phyloP scores from a whole-genome alignment of 2,888 invertebrate species.

The Pinctada fucata region DNA sequence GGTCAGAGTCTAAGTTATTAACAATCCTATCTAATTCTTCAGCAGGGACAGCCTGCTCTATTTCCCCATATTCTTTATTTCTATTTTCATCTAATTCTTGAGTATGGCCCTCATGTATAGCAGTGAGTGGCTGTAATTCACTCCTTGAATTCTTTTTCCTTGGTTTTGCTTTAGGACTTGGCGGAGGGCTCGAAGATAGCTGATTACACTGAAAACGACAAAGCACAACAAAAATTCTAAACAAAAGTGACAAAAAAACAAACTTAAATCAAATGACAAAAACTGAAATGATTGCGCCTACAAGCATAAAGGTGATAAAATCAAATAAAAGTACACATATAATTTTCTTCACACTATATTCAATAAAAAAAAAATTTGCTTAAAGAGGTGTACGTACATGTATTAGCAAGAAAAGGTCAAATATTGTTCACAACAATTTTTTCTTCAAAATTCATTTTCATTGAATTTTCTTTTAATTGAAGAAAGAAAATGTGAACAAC shows the following conservation, averaged over 20 bases:
- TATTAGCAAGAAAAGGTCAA: too few species aligned
- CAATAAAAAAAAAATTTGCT: too few species aligned
- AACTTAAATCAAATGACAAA: neutral
- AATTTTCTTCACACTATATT: too few species aligned
- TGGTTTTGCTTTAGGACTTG: slow-evolving; percentile 43
- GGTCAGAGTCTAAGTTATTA: slow-evolving; percentile 23
- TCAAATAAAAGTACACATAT: too few species aligned
- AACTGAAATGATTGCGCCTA: too few species aligned
- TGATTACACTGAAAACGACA: slow-evolving; percentile 58
- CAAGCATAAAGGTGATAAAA: too few species aligned
- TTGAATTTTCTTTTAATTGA: too few species aligned
- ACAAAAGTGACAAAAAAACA: neutral
- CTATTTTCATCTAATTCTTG: slow-evolving; percentile 32
- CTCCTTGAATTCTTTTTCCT: slow-evolving; percentile 47
- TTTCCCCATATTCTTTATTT: slow-evolving; percentile 23
- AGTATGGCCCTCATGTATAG: slow-evolving; percentile 33
- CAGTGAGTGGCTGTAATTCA: slow-evolving; percentile 33
- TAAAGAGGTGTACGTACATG: too few species aligned
- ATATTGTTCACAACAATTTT: too few species aligned
- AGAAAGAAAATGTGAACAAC: too few species aligned
- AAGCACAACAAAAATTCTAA: slow-evolving; percentile 50
- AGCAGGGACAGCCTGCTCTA: slow-evolving; percentile 22
- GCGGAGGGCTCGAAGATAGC: slow-evolving; percentile 45
- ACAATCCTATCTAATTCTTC: slow-evolving; percentile 38
- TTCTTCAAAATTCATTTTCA: too few species aligned